phyloP scores from a whole-genome alignment of 2,113 vertebrate species.

The Lanius ludovicianus region DNA sequence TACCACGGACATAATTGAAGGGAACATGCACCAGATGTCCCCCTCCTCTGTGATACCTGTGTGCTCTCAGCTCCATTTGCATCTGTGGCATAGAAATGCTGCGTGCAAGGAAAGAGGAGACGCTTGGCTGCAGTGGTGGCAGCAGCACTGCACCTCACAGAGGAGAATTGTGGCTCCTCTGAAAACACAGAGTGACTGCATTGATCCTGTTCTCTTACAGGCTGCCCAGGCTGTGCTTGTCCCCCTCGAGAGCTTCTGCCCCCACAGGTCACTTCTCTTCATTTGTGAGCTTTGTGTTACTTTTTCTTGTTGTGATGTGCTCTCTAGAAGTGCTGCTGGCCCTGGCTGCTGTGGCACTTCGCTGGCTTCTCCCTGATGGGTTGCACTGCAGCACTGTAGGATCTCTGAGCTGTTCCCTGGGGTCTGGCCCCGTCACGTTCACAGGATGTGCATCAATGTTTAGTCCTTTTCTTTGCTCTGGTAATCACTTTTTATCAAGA shows the following conservation, averaged over 20 bases:
- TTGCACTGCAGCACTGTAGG: not conserved
- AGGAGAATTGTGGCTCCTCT: not conserved
- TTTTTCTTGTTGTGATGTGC: not conserved
- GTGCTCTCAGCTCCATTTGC: not conserved
- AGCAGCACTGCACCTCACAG: not conserved
- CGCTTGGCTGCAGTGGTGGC: not conserved
- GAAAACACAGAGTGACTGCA: fast-evolving
- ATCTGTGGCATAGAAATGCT: not conserved
- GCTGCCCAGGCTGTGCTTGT: not conserved
- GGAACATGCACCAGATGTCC: not conserved
- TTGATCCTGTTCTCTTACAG: fast-evolving
- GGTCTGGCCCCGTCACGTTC: not conserved
- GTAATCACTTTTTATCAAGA: not conserved
- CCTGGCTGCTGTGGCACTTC: not conserved
- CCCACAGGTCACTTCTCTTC: not conserved
- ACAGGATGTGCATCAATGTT: not conserved
- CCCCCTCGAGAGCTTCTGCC: not conserved
- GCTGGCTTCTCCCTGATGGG: not conserved
- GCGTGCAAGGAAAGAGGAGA: not conserved
- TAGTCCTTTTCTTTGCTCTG: not conserved
- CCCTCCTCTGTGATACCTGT: not conserved
- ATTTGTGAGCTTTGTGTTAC: not conserved
- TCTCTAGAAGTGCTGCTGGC: not conserved
- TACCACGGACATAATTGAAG: fast-evolving
- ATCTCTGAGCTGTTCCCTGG: not conserved